These are phyloP conservation scores for Ophiodon elongatus DNA, from an alignment of 2,113 vertebrate genomes.

Conservation along the genomic window DNA sequence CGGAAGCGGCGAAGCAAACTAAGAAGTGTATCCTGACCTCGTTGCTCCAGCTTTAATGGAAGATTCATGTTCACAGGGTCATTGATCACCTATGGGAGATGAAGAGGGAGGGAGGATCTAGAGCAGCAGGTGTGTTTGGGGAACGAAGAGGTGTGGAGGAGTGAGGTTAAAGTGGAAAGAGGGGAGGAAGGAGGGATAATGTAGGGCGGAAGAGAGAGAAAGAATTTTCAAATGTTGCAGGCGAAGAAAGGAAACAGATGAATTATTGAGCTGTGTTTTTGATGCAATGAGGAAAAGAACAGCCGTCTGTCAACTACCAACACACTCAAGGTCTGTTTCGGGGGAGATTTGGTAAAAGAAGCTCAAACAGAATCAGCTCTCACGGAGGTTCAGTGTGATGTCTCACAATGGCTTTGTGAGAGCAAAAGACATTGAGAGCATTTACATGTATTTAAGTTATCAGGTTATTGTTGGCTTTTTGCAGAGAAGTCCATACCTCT, in stretches of 20 bases:
- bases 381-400: background rate
- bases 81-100: conserved; percentile 71
- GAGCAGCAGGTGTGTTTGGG: conserved; percentile 45
- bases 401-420: background rate
- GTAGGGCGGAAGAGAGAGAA: background rate
- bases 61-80: conserved; percentile 76
- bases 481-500: background rate
- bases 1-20: background rate
- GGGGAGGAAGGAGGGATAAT: conserved; percentile 1
- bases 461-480: background rate
- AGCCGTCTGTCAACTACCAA: background rate
- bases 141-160: conserved; percentile 12
- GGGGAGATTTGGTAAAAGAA: background rate
- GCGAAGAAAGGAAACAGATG: background rate
- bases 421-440: background rate
- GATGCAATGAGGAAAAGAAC: background rate
- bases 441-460: background rate
- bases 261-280: conserved; percentile 16
- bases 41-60: conserved; percentile 77
- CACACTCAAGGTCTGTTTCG: background rate
- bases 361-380: background rate
- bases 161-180: conserved; percentile 9
- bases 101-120: conserved; percentile 13
- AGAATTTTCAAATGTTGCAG: background rate
- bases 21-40: conserved; percentile 57